Base-by-base conservation (phyloP, 2,113 vertebrate species). In the Alectura lathami region DNA sequence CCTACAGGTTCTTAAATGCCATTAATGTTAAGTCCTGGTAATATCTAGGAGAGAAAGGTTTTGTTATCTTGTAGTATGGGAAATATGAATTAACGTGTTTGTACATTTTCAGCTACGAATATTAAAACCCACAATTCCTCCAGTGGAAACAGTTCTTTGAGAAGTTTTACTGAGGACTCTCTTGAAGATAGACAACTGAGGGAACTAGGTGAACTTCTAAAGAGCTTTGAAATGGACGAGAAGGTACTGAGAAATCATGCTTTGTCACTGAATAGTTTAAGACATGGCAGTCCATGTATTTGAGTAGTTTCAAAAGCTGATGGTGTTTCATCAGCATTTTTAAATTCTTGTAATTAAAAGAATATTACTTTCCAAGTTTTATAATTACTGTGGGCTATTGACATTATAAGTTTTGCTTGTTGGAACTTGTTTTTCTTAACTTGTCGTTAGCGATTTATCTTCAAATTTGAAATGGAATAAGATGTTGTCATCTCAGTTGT, bases 231-330 rank as follows among this genome's bases (percentile, higher is more conserved):
- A 3, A 0, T 69, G 51, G 84, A 96, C 77, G 86, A 96, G 70
- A 96, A 98, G 98, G 98, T 98, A 97, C 51, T 63, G 66, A 63
- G 57, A 76, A 93, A 54, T 70, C n/a, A 53, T 15, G 7, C 30
- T 74, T 69, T 70, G 34, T 72, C 36, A 14, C 69, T 83, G 29
- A 74, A 29, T 42, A 48, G 57, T 90, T 53, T 40, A 62, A 68
- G 57, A 69, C 74, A 83, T 90, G 3, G 11, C 17, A 67, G 18
- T 51, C 34, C 17, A 3, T 76, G 8, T 43, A 43, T 47, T 68
- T 75, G 56, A 34, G 40, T 70, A 15, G 75, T 83, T 83, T 45
- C 45, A 48, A 69, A 76, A 66, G 38, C 18, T 75, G 40, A 50
- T 64, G 26, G 16, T 40, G 8, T 86, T 92, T 75, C 74, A 47